These are phyloP conservation scores for Diarsia rubi DNA, from an alignment of 2,888 invertebrate species.

Conservation along the genomic window DNA sequence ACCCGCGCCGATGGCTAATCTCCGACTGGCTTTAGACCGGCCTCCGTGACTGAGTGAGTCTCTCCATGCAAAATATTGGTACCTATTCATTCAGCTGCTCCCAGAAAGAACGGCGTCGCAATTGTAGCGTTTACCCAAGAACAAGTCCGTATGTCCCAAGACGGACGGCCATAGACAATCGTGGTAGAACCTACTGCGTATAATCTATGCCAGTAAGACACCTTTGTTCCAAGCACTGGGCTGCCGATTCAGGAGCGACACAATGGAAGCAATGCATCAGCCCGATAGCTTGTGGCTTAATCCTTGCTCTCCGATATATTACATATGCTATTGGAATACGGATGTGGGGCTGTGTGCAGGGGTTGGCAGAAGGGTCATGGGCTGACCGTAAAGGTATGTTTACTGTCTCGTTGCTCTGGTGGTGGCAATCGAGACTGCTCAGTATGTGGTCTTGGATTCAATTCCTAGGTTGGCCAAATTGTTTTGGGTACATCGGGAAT, in stretches of 20 bases:
- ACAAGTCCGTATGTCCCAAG: slow-evolving; percentile 43
- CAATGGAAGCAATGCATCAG: slow-evolving; percentile 83
- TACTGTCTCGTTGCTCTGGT: too few relatives aligned
- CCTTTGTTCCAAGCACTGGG: slow-evolving; percentile 77
- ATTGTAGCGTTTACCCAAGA: neutral
- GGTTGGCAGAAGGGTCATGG: slow-evolving; percentile 34
- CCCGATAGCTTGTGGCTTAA: slow-evolving; percentile 79
- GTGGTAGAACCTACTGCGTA: slow-evolving; percentile 54
- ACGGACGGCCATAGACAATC: slow-evolving; percentile 53
- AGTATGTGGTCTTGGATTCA: too few relatives aligned
- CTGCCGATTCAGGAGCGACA: slow-evolving; percentile 75
- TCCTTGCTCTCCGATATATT: slow-evolving; percentile 71
- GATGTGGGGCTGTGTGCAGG: slow-evolving; percentile 21
- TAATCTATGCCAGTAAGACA: slow-evolving; percentile 74
- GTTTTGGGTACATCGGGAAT: too few relatives aligned
- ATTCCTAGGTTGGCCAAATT: too few relatives aligned
- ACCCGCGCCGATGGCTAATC: too few relatives aligned
- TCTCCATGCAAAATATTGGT: neutral
- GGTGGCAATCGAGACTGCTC: too few relatives aligned
- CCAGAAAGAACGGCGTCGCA: neutral
- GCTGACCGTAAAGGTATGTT: neutral
- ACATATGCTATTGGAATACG: slow-evolving; percentile 64
- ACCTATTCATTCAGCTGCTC: too few relatives aligned
- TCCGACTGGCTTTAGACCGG: too few relatives aligned
- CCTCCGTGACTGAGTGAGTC: too few relatives aligned